Evolutionary conservation across 2,888 invertebrate genomes (phyloP), one percentile per base, ranked within the genome.

Genomic region (Melieria picta): DNA sequence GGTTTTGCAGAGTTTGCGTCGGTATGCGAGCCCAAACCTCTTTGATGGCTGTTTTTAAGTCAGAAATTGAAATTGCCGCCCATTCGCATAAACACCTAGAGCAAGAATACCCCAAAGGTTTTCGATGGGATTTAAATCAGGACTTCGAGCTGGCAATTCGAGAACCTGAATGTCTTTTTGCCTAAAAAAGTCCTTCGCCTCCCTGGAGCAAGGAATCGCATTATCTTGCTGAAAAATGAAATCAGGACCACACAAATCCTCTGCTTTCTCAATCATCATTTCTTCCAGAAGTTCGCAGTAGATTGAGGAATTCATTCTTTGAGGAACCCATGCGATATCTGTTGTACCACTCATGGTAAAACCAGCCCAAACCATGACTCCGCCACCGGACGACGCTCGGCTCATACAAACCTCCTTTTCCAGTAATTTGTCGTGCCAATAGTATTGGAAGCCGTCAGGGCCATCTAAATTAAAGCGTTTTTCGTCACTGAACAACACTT

Each of bases 171-270:
- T 63, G 5, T 57, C 9, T 45, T 13, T 58, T 48, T 47, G 50
- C 11, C 11, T 11, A 50, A 60, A 67, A 57, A 63, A 69, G 11
- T 46, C 30, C 42, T 13, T 69, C 56, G 63, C 30, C 4, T 10
- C 45, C 11, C 45, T 66, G 11, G 66, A 46, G 57, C 7, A 57
- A 42, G 56, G 46, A 48, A 66, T 65, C 43, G 65, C 57, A 16
- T 57, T 57, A 66, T 66, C 56, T 57, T 66, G 66, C 66, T 58
- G 66, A 57, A 56, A 57, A 66, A 47, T 66, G 7, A 11, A 66
- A 47, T 46, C 16, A 46, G 10, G 13, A 13, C 57, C 57, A 46
- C 10, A 46, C n/a, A 57, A 30, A 13, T 65, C 13, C 11, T 46
- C 65, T 45, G 56, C 57, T 45, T 13, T 11, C 30, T 66, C 66